phyloP scores from a whole-genome alignment of 2,113 vertebrate genomes.

The Sus scrofa region T2T-Sscrofa CM000816.6:84946501-84947000 shows the following conservation, averaged over 20 bases:
- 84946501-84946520: neutral
- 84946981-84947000: too few species aligned
- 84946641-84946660: neutral
- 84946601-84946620: neutral
- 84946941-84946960: too few species aligned
- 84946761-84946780: neutral
- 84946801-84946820: neutral
- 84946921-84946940: neutral
- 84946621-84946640: neutral
- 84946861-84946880: neutral
- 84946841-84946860: neutral
- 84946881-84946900: neutral
- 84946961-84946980: too few species aligned
- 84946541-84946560: neutral
- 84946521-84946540: neutral
- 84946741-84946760: neutral
- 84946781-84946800: neutral
- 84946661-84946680: neutral
- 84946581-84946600: neutral
- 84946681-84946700: neutral
- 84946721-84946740: neutral
- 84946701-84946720: neutral
- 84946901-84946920: neutral
- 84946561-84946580: neutral
- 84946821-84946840: neutral